A percentile compares a stretch with the other conserved stretches of the same genome.
These are phyloP conservation scores for Salvelinus alpinus DNA, from an alignment of 2,113 vertebrate species.

Conservation along the genomic window DNA sequence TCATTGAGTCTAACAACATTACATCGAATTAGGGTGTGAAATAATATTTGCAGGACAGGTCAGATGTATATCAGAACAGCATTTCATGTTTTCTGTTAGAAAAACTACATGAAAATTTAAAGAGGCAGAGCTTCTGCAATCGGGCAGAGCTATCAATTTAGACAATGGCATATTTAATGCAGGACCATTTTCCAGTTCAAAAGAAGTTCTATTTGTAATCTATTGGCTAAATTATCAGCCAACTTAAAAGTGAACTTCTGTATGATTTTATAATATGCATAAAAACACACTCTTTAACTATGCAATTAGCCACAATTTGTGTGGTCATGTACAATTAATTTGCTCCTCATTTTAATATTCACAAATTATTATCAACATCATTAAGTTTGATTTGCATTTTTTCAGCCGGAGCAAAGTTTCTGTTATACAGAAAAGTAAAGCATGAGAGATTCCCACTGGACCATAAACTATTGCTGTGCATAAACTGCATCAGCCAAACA, in stretches of 20 bases:
- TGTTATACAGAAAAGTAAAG: neutral
- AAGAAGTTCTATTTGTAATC: constrained; percentile 26
- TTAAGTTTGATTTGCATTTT: constrained; percentile 46
- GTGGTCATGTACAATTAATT: constrained; percentile 49
- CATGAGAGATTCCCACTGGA: neutral
- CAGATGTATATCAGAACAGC: neutral
- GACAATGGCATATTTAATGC: constrained; percentile 12
- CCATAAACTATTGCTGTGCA: neutral
- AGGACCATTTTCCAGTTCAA: constrained; percentile 25
- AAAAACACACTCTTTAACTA: constrained; percentile 4
- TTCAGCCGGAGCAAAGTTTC: constrained; percentile 18
- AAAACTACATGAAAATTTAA: constrained; percentile 2
- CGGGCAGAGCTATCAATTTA: constrained; percentile 16
- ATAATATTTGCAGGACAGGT: neutral
- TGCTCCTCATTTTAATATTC: constrained; percentile 50
- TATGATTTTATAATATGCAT: constrained; percentile 46
- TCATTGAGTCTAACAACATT: neutral
- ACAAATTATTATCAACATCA: constrained; percentile 56
- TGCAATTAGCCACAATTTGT: constrained; percentile 39
- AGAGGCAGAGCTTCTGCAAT: constrained; percentile 10
- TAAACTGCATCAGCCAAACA: neutral
- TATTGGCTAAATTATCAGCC: constrained; percentile 34
- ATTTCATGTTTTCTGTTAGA: too few species aligned
- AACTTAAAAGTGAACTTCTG: constrained; percentile 33
- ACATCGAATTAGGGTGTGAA: neutral